Conservation (phyloP, 2,113 vertebrate species). For the Natator depressus region DNA sequence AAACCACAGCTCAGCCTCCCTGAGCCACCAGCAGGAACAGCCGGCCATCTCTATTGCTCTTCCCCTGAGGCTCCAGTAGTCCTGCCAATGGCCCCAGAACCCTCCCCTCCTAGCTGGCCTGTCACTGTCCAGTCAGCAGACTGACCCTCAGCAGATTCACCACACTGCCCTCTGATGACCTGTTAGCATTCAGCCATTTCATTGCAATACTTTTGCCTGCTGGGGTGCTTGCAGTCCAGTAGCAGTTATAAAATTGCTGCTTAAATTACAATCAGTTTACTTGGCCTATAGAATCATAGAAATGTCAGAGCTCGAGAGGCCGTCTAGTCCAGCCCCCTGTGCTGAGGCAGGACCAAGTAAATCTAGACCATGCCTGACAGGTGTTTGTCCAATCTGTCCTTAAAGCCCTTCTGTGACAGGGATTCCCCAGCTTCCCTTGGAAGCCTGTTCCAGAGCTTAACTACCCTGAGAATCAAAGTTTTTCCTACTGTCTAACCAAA, state of each 20-base stretch:
- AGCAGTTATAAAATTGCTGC: not conserved
- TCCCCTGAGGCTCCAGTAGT: not conserved
- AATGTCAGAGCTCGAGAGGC: not conserved
- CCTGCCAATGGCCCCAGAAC: not conserved
- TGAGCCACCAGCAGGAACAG: not conserved
- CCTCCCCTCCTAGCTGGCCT: too few relatives aligned
- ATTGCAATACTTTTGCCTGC: not conserved
- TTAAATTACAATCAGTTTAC: conserved; percentile 33
- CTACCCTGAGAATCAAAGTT: not conserved
- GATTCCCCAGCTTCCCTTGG: not conserved
- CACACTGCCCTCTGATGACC: not conserved
- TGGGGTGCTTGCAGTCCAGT: not conserved
- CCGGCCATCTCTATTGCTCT: not conserved
- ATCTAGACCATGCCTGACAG: not conserved
- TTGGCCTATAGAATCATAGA: conserved; percentile 25
- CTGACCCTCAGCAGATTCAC: not conserved
- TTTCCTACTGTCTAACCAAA: not conserved
- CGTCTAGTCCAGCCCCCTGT: not conserved
- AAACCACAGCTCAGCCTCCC: not conserved
- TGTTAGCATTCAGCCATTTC: not conserved
- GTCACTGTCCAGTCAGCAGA: not conserved
- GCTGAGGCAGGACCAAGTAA: not conserved
- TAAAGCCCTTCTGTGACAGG: not conserved
- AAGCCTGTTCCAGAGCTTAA: not conserved
- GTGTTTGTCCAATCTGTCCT: not conserved